Percentiles rank a stretch among this genome's conserved stretches.
Conservation (phyloP, 2,888 invertebrate genomes). For the Steromphala cineraria region DNA sequence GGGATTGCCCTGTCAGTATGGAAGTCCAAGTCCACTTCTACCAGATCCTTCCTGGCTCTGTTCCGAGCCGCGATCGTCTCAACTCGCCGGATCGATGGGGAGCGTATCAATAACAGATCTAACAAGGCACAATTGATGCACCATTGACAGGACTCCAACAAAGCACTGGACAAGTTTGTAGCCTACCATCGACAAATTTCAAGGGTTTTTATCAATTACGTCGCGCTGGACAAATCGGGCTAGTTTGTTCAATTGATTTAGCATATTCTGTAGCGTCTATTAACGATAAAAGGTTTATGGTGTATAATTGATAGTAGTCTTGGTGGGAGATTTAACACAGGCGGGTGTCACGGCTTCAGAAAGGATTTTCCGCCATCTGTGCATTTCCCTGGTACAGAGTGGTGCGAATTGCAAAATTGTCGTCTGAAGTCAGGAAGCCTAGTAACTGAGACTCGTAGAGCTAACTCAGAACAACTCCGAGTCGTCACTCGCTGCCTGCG, state of each 20-base stretch:
- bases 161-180: neutral
- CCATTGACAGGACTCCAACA: neutral
- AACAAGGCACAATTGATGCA: neutral
- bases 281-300: neutral
- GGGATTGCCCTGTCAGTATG: neutral
- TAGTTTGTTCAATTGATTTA: constrained; percentile 1
- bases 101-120: neutral
- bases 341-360: neutral
- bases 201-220: neutral
- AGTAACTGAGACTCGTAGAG: neutral
- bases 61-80: too few species aligned
- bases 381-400: neutral
- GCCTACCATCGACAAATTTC: neutral
- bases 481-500: neutral
- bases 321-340: neutral
- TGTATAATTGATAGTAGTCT: neutral
- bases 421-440: neutral
- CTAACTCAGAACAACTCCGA: neutral
- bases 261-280: neutral
- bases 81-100: neutral
- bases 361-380: neutral
- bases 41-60: too few species aligned
- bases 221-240: neutral
- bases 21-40: too few species aligned
- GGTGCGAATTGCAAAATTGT: neutral